phyloP scores from a whole-genome alignment of 2,888 invertebrate species.

The Pristionchus arcanus region DNA sequence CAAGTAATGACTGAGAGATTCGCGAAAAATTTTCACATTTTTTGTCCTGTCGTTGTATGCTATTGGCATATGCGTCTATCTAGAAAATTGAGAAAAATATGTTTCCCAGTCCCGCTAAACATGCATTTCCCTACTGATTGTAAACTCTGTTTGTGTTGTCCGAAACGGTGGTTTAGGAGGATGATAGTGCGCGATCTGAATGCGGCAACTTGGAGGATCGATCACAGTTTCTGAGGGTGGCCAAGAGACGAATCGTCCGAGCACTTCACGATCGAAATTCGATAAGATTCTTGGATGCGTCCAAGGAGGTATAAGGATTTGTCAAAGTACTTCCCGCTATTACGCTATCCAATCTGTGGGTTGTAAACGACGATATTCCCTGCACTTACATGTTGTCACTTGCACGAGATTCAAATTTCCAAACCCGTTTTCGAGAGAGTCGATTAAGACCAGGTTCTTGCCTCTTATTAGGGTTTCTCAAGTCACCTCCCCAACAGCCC shows the following conservation, averaged over 20 bases:
- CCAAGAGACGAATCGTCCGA: not conserved
- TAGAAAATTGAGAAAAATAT: not conserved
- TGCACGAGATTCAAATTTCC: not conserved
- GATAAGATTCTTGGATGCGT: not conserved
- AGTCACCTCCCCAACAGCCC: too few species aligned
- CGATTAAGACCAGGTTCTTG: too few species aligned
- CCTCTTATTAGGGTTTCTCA: too few species aligned
- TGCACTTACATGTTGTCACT: conserved; percentile 2
- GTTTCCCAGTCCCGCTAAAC: not conserved
- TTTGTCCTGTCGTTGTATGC: not conserved
- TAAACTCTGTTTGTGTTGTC: not conserved
- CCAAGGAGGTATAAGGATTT: not conserved
- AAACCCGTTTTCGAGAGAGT: not conserved
- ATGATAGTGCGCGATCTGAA: not conserved
- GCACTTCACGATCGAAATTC: conserved; percentile 27
- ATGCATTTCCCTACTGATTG: not conserved
- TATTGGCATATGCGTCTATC: not conserved
- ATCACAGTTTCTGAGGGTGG: not conserved
- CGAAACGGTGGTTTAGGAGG: not conserved
- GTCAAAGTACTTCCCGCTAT: not conserved
- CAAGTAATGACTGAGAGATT: not conserved
- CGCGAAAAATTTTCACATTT: too few species aligned
- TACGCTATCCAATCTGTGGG: too few species aligned
- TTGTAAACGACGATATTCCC: too few species aligned
- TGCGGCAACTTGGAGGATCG: not conserved